These are phyloP conservation scores for Chromis chromis DNA, from an alignment of 2,797 vertebrate species.

Conservation along the genomic window DNA sequence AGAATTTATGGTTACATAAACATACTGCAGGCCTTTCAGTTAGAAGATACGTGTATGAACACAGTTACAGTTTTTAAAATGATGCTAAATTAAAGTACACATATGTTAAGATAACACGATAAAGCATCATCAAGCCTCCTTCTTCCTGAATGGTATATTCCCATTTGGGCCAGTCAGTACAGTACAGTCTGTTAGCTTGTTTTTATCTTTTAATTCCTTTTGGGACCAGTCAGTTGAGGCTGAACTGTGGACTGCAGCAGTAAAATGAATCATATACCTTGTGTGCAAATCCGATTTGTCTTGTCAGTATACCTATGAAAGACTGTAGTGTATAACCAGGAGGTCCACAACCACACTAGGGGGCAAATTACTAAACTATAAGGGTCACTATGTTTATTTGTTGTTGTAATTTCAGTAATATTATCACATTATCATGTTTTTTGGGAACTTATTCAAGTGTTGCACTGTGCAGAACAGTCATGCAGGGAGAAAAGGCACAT, in stretches of 20 bases:
- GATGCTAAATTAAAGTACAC: not conserved
- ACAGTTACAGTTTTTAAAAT: not conserved
- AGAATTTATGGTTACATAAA: not conserved
- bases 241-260: conserved; percentile 6
- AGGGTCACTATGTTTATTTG: not conserved
- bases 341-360: not conserved
- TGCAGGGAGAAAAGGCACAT: too few relatives aligned
- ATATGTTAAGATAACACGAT: not conserved
- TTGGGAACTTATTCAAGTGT: not conserved
- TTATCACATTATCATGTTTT: not conserved
- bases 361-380: not conserved
- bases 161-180: not conserved
- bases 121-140: conserved; percentile 6
- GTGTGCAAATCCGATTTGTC: conserved; percentile 12
- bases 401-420: not conserved
- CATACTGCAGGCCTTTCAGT: not conserved
- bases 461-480: too few relatives aligned
- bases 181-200: conserved; percentile 9
- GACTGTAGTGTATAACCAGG: not conserved
- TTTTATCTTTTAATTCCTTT: conserved; percentile 41
- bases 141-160: not conserved
- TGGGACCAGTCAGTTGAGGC: conserved; percentile 15
- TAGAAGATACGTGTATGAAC: not conserved
- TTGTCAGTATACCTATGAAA: conserved; percentile 3
- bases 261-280: conserved; percentile 21